Evolutionary conservation across 2,113 vertebrate species (phyloP), one percentile per base, ranked within the genome.

Genomic region (Gnathonemus longibarbis): DNA sequence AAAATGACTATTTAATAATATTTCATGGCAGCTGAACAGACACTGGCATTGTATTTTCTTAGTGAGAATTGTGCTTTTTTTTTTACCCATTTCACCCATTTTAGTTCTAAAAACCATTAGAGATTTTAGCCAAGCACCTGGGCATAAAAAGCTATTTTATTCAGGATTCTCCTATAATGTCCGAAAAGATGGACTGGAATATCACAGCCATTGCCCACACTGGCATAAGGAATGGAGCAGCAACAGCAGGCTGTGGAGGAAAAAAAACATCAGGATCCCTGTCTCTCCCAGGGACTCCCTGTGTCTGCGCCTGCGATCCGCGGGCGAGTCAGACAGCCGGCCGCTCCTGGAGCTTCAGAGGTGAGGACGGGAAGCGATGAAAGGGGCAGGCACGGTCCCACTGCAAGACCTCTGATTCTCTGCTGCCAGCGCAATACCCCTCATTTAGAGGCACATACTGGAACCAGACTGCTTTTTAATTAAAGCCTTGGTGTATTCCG

Each of bases 401-500:
- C 91, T 93, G 93, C 93, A 95, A 94, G 94, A 94, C 93, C 94
- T 93, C 91, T 56, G 93, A 94, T 93, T 91, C 93, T 95, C 93
- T 90, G 93, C 94, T 94, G 94, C 94, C 93, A 93, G 94, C 90
- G 90, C 94, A 94, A 94, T 93, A 92, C 93, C 94, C 94, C 94
- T 95, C 94, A 95, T 95, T 96, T 94, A 95, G 93, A 94, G 94
- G 93, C 94, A 93, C 93, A 93, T 92, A 92, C 94, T 93, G 93
- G 93, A 95, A 94, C 93, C 92, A 92, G 93, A 93, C 92, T 94
- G 92, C 93, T 94, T 94, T 95, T 95, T 96, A 96, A 96, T 96
- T 95, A 95, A 96, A 95, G 94, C 95, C 96, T 95, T 93, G 90
- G 95, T 95, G 96, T 91, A 95, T 95, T 95, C 92, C 91, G 87